These are phyloP conservation scores for Eumerus sabulonum DNA, from an alignment of 2,888 invertebrate genomes.

Conservation along the genomic window DNA sequence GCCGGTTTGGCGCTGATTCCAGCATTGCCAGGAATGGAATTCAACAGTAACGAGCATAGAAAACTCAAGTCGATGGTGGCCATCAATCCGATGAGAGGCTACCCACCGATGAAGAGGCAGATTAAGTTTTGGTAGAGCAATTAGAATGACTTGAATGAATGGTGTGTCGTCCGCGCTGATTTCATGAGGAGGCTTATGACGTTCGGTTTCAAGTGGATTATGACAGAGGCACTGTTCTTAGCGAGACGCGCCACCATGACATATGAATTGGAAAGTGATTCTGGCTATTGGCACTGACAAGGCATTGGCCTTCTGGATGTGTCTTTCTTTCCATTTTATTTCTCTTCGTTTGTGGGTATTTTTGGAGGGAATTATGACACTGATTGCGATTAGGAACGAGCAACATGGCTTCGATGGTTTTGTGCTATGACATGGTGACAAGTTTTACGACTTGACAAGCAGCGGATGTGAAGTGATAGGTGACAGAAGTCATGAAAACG, in stretches of 20 bases:
- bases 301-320: slow-evolving; percentile 37
- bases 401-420: no score
- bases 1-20: slow-evolving; percentile 52
- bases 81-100: background rate
- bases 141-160: background rate
- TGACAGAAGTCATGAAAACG: no score
- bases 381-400: no score
- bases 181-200: background rate
- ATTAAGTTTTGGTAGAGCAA: background rate
- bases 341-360: slow-evolving; percentile 4
- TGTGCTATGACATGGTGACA: no score
- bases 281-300: slow-evolving; percentile 9
- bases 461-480: no score
- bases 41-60: background rate
- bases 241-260: no score
- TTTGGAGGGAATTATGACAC: slow-evolving; percentile 34
- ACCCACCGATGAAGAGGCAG: background rate
- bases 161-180: background rate
- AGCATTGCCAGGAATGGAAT: slow-evolving; percentile 1
- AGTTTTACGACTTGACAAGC: no score
- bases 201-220: background rate
- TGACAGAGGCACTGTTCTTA: background rate
- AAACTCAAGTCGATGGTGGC: background rate
- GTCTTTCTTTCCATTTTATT: no score
- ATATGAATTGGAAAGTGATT: no score